Percentiles rank a stretch among this genome's conserved stretches.
Evolutionary conservation across 2,113 vertebrate genomes (phyloP).

Genomic region (Grus americana): DNA sequence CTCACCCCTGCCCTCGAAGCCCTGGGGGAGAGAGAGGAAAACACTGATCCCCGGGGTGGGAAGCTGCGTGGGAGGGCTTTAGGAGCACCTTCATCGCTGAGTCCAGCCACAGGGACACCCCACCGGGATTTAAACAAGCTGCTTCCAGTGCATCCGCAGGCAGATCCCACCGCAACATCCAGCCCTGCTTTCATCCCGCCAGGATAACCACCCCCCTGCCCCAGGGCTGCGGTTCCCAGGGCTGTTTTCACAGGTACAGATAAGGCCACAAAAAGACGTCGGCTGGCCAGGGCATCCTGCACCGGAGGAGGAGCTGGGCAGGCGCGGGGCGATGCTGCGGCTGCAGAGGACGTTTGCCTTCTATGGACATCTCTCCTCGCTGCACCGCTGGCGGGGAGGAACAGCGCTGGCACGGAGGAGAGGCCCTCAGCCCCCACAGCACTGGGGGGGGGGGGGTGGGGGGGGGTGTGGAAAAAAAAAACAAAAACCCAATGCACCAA

Average conservation of each 20-base stretch:
- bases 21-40: not conserved
- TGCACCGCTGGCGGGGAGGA: not conserved
- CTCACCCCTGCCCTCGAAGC: not conserved
- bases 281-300: fast-evolving
- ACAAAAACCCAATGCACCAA: not conserved
- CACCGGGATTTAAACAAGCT: fast-evolving
- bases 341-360: not conserved
- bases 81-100: fast-evolving
- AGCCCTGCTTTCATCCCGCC: fast-evolving
- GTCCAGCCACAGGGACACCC: fast-evolving
- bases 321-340: fast-evolving
- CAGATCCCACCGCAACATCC: not conserved
- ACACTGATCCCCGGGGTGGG: not conserved
- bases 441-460: no score
- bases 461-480: no score
- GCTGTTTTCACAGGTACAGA: not conserved
- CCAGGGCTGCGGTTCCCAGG: fast-evolving
- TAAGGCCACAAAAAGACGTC: fast-evolving
- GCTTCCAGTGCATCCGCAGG: fast-evolving
- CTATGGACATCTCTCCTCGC: not conserved
- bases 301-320: not conserved
- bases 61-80: not conserved
- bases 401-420: fast-evolving
- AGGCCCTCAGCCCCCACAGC: not conserved
- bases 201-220: fast-evolving